phyloP scores from a whole-genome alignment of 2,888 invertebrate species.

The Timema podura region DNA sequence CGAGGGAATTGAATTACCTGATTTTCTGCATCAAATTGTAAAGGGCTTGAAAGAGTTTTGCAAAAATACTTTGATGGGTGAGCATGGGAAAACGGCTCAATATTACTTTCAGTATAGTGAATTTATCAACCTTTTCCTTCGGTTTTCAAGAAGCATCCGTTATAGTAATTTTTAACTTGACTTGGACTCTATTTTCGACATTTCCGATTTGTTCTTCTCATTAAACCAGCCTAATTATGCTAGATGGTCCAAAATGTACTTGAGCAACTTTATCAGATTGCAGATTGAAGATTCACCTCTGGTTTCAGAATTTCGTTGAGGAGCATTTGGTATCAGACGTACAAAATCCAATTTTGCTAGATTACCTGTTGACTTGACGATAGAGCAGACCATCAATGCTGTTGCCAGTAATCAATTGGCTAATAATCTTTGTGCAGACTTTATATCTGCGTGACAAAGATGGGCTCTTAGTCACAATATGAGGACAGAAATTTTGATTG shows the following conservation, averaged over 20 bases:
- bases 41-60: background rate
- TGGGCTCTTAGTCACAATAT: slow-evolving; percentile 39
- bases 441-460: slow-evolving; percentile 38
- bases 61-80: slow-evolving; percentile 8
- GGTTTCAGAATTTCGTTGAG: slow-evolving; percentile 1
- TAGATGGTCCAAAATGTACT: background rate
- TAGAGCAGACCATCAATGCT: slow-evolving; percentile 36
- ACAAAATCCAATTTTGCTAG: slow-evolving; percentile 29
- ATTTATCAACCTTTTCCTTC: background rate
- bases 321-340: slow-evolving; percentile 6
- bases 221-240: slow-evolving; percentile 8
- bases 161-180: background rate
- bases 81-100: slow-evolving; percentile 5
- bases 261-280: slow-evolving; percentile 2
- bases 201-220: background rate
- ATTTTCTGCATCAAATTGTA: background rate
- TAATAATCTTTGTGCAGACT: slow-evolving; percentile 31
- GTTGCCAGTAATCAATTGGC: slow-evolving; percentile 36
- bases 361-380: slow-evolving; percentile 29
- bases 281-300: background rate
- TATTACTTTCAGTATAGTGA: slow-evolving; percentile 1
- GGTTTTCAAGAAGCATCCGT: slow-evolving; percentile 3
- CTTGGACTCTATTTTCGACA: slow-evolving; percentile 3
- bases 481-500: slow-evolving; percentile 36
- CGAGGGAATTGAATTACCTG: background rate